Base-by-base conservation (phyloP, 2,797 vertebrate genomes). In the Anguilla marmorata region DNA sequence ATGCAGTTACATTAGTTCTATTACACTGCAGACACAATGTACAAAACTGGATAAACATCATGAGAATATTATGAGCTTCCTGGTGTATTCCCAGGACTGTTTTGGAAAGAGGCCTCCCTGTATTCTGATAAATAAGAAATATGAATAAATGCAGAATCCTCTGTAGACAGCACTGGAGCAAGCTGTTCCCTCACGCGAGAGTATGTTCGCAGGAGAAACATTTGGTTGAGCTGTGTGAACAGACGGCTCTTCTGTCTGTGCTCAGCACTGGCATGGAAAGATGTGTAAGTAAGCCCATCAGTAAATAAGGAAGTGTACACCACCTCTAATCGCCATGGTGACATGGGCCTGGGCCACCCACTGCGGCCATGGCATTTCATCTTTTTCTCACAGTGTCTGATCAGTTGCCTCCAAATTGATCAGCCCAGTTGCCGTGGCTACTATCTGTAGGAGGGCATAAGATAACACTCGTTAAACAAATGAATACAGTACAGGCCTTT, bases 301-400 rank as follows among this genome's bases (percentile, higher is more conserved):
- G 72, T 76, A 76, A 76, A 76, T 37, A 76, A 76, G 72, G 72
- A 76, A 33, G 72, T 76, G 12, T 30, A 76, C 30, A 5, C 63
- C 63, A 37, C 33, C 72, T 76, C 27, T 19, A 76, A 76, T 76
- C 72, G 33, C 72, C 72, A 76, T 76, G 72, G 72, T 76, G 72
- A 76, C 33, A 30, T 37, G 63, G 63, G n/a, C n/a, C 63, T 9
- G n/a, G 58, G 63, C 24, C 63, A 69, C 24, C n/a, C 24, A 11
- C 24, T 69, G 63, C 1, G 24, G 63, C 7, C 63, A n/a, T 27
- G n/a, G 24, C n/a, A 27, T 69, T 69, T 69, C 3, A 30, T 76
- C 33, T 33, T 37, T 37, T 37, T 76, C 37, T 76, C 27, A 30
- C 27, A 76, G 72, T 16, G 33, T 33, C 72, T 21, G 5, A 37